phyloP scores from a whole-genome alignment of 2,888 invertebrate genomes.

The Lingula anatina region DNA sequence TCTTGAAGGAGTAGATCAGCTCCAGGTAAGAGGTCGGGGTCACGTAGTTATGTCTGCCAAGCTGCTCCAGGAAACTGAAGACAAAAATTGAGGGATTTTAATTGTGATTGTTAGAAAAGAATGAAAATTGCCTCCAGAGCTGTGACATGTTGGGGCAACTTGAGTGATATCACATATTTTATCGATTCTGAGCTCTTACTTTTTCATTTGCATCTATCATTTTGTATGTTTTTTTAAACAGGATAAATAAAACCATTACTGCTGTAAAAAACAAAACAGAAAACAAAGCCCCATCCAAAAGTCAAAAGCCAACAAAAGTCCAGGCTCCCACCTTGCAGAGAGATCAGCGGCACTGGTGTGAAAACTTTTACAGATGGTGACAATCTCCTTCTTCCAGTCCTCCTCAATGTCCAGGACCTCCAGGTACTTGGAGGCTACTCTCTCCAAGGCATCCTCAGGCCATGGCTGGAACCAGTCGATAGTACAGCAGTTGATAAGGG shows the following conservation, averaged over 20 bases:
- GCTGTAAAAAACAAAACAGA: too few species aligned
- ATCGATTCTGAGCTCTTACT: too few species aligned
- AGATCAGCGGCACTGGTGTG: slow-evolving; percentile 60
- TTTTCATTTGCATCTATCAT: too few species aligned
- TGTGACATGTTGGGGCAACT: too few species aligned
- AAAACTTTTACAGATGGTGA: slow-evolving; percentile 80
- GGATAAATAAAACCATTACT: too few species aligned
- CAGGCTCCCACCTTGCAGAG: slow-evolving; percentile 60
- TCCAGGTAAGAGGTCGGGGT: slow-evolving; percentile 82
- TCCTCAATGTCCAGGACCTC: slow-evolving; percentile 70
- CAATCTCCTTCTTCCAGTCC: slow-evolving; percentile 62
- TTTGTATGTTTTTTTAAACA: too few species aligned
- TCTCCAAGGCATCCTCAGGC: slow-evolving; percentile 83
- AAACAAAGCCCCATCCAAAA: too few species aligned
- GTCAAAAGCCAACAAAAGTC: not conserved
- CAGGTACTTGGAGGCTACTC: slow-evolving; percentile 68
- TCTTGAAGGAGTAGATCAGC: slow-evolving; percentile 71
- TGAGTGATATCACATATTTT: too few species aligned
- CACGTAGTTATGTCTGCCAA: slow-evolving; percentile 68
- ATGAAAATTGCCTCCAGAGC: too few species aligned
- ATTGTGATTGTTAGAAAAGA: too few species aligned
- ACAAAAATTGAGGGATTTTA: slow-evolving; percentile 50
- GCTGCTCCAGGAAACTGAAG: slow-evolving; percentile 54
- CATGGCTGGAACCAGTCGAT: slow-evolving; percentile 87
- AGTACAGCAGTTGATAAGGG: slow-evolving; percentile 81